Evolutionary conservation across 2,113 vertebrate species (phyloP), one percentile per base, ranked within the genome.

Genomic region (Circaetus cinerascens): DNA sequence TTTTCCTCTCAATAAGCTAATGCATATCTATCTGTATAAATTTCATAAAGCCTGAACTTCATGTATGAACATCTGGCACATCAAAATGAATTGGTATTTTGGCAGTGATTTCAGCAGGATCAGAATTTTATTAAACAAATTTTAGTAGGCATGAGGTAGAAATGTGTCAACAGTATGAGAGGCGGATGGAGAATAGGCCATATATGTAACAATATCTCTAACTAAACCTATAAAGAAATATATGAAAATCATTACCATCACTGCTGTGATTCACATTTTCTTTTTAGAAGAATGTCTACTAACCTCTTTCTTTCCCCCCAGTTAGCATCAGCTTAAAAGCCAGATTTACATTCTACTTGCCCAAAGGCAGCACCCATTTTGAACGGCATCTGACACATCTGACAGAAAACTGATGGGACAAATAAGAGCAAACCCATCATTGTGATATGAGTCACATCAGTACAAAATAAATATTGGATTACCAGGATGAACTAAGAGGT

Each of bases 311-410:
- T 87, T 72, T 43, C 4, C 15, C 26, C 5, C 1, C 6, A 46
- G 6, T 36, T 84, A 92, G 14, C 17, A 40, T 68, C 48, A 68
- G n/a, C 3, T 67, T 59, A n/a, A 55, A 66, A 83, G 15, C 9
- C 62, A 80, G 55, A 45, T 71, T 78, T 90, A 29, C 22, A 55
- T 69, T 76, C 40, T 66, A 25, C 15, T 40, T 82, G 36, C 16
- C 32, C 36, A 92, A 75, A 90, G 13, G 10, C 1, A 0, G 13
- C 2, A 0, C 12, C 21, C 2, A 1, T 57, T 86, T 46, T 86
- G 53, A 74, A 88, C 34, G 18, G 30, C 20, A 55, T 55, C 53
- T 79, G n/a, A 63, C 4, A 62, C 0, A 0, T 30, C 21, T 5
- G 2, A 25, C 15, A 67, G 43, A 86, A 86, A 73, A 79, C 6